These are phyloP conservation scores for Chymomyza amoena DNA, from an alignment of 2,888 invertebrate species.

Conservation along the genomic window DNA sequence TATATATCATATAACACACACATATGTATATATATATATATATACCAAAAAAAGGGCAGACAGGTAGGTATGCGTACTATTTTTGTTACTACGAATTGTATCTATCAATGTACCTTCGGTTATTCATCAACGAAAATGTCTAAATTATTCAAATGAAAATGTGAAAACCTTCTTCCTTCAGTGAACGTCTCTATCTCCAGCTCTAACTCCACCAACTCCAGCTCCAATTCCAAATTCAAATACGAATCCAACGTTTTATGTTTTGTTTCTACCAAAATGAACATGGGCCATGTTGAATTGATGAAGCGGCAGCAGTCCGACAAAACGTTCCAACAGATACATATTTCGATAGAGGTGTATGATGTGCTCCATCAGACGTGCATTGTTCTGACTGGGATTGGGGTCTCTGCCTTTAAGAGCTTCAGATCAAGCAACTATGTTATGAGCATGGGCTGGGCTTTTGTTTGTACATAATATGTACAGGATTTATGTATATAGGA, in stretches of 20 bases:
- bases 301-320: slow-evolving; percentile 67
- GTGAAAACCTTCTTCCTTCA: slow-evolving; percentile 43
- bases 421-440: too few species aligned
- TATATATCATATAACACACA: too few species aligned
- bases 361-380: too few species aligned
- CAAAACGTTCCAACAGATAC: slow-evolving; percentile 38
- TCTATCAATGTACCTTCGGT: slow-evolving; percentile 73
- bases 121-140: slow-evolving; percentile 75
- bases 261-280: neutral
- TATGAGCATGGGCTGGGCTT: slow-evolving; percentile 13
- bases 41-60: slow-evolving; percentile 10
- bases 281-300: slow-evolving; percentile 47
- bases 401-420: too few species aligned
- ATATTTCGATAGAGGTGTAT: too few species aligned
- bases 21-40: slow-evolving; percentile 13
- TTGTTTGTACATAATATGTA: slow-evolving; percentile 55
- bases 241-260: neutral
- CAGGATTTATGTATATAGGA: slow-evolving; percentile 54
- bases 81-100: slow-evolving; percentile 26
- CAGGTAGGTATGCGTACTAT: neutral
- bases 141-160: slow-evolving; percentile 75
- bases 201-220: neutral
- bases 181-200: slow-evolving; percentile 14
- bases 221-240: slow-evolving; percentile 13
- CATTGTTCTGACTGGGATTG: too few species aligned